Evolutionary conservation across 2,113 vertebrate species (phyloP).

Genomic region (Ramphastos sulfuratus): DNA sequence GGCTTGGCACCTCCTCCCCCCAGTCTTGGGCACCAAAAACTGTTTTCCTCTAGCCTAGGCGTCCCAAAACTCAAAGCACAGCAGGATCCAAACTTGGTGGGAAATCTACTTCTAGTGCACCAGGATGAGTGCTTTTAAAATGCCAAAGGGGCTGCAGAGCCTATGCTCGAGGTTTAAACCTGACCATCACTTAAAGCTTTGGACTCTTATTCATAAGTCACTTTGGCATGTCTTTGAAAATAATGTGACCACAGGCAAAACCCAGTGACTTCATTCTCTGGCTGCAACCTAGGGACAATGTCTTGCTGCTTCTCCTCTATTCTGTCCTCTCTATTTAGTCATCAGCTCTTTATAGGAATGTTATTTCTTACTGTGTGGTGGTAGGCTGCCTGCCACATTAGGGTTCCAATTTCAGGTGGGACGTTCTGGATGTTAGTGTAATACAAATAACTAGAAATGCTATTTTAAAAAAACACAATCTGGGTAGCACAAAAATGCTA

Average conservation of each 20-base stretch:
- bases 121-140: not conserved
- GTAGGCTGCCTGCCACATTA: not conserved
- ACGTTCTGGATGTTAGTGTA: not conserved
- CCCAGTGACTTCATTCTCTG: not conserved
- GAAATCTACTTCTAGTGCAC: not conserved
- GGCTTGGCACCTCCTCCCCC: not conserved
- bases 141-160: not conserved
- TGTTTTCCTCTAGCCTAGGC: too few relatives aligned
- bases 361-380: not conserved
- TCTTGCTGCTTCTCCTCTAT: not conserved
- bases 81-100: too few relatives aligned
- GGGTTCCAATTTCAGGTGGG: not conserved
- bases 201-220: accelerated
- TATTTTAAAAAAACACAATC: not conserved
- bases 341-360: not conserved
- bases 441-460: not conserved
- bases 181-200: accelerated
- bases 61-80: not conserved
- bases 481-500: not conserved
- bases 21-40: accelerated
- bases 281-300: not conserved
- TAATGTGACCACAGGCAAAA: not conserved
- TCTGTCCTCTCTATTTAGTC: not conserved
- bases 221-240: not conserved
- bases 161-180: not conserved